Evolutionary conservation across 1,140 invertebrate genomes (phyloP).

Genomic region (Bombus impatiens): DNA sequence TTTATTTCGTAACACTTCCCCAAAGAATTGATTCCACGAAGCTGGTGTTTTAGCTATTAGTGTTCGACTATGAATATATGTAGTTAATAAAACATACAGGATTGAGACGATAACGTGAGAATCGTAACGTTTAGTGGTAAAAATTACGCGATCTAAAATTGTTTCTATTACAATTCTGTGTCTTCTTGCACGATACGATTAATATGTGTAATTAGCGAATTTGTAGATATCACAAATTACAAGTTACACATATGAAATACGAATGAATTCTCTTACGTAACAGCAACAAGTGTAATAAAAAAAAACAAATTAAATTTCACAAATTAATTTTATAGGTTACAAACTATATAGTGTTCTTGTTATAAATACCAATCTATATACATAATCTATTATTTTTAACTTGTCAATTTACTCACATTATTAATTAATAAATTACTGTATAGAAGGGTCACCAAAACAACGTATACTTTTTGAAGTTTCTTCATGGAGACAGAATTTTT

Average conservation of each 20-base stretch:
- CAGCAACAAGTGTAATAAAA: too few relatives aligned
- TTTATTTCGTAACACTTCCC: neutral
- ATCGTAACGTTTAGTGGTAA: neutral
- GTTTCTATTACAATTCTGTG: too few relatives aligned
- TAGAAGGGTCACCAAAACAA: accelerated
- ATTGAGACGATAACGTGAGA: too few relatives aligned
- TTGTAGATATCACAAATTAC: too few relatives aligned
- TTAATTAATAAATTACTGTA: neutral
- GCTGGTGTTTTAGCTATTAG: neutral
- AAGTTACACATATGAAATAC: neutral
- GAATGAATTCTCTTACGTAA: neutral
- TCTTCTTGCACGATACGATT: too few relatives aligned
- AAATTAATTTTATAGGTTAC: too few relatives aligned
- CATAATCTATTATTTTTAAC: neutral
- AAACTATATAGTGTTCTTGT: too few relatives aligned
- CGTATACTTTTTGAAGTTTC: neutral
- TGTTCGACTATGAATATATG: too few relatives aligned
- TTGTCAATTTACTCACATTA: neutral
- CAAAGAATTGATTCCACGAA: too few relatives aligned
- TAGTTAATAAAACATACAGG: neutral
- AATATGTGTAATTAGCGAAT: too few relatives aligned
- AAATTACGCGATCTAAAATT: neutral
- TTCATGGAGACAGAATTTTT: neutral
- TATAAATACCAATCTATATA: too few relatives aligned
- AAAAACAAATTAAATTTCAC: too few relatives aligned